A percentile compares a stretch with the other conserved stretches of the same genome.
Conservation (phyloP, 2,797 vertebrate species). For the Pterois miles region DNA sequence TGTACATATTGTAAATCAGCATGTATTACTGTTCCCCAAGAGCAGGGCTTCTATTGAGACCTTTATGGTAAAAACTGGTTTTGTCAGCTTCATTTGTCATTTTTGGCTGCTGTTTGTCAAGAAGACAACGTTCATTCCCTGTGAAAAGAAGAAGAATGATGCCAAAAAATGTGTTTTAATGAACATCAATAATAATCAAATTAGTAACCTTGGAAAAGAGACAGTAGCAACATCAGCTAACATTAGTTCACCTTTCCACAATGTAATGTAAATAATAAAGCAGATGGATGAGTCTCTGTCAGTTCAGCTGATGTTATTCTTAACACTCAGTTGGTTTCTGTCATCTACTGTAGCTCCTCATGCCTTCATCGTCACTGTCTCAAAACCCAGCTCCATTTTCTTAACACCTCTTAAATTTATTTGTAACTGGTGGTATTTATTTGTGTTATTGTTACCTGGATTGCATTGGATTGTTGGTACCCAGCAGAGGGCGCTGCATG, state of each 20-base stretch:
- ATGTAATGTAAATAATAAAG: slow-evolving; percentile 40
- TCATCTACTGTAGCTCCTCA: neutral
- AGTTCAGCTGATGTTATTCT: neutral
- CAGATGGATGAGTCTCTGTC: neutral
- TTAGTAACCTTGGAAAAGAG: neutral
- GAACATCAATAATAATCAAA: neutral
- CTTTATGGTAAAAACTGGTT: neutral
- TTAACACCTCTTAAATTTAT: neutral
- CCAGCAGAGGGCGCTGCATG: slow-evolving; percentile 55
- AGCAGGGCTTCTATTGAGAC: neutral
- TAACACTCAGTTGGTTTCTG: neutral
- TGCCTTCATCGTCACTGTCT: neutral
- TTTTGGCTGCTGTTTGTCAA: neutral
- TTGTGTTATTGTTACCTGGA: neutral
- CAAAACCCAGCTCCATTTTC: neutral
- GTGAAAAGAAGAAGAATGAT: neutral
- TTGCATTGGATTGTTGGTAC: neutral
- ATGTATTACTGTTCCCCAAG: neutral
- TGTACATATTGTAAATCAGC: neutral
- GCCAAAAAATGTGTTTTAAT: neutral
- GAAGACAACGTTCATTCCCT: neutral
- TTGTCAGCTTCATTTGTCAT: neutral
- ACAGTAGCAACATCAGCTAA: neutral
- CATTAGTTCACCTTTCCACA: neutral
- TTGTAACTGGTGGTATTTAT: neutral